A percentile compares a stretch with the other conserved stretches of the same genome.
phyloP scores from a whole-genome alignment of 2,113 vertebrate genomes.

The Lipotes vexillifer region DNA sequence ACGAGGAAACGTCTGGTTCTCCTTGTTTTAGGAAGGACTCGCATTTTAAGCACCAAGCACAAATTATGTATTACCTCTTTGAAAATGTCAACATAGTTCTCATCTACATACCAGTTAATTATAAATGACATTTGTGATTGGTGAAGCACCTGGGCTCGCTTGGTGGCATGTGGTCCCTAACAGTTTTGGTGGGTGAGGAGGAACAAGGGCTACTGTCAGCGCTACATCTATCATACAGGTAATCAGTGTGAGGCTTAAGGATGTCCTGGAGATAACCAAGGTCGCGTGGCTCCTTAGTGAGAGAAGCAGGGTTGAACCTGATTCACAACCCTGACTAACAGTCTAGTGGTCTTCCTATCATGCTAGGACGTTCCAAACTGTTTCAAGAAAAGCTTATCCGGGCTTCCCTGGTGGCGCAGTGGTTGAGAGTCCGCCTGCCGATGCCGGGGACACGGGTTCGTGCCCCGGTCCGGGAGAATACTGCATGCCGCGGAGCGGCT shows the following conservation, averaged over 20 bases:
- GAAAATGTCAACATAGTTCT: background rate
- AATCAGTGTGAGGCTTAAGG: background rate
- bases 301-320: background rate
- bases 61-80: background rate
- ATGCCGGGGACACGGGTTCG: too few relatives aligned
- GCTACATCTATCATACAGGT: background rate
- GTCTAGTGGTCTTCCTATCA: background rate
- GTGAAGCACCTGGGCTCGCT: background rate
- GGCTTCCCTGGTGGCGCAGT: too few relatives aligned
- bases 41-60: background rate
- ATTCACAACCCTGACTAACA: background rate
- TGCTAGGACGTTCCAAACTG: background rate
- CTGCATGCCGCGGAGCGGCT: too few relatives aligned
- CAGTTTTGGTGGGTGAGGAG: background rate
- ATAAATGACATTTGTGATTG: background rate
- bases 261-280: background rate
- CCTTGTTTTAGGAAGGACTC: background rate
- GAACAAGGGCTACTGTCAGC: accelerated
- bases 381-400: background rate
- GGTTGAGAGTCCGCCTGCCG: too few relatives aligned
- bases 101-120: background rate
- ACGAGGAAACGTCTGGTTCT: background rate
- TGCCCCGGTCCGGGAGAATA: too few relatives aligned
- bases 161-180: background rate
- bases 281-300: background rate